A percentile compares a stretch with the other conserved stretches of the same genome.
Evolutionary conservation across 2,113 vertebrate genomes (phyloP).

Genomic region (Siphamia tubifer): DNA sequence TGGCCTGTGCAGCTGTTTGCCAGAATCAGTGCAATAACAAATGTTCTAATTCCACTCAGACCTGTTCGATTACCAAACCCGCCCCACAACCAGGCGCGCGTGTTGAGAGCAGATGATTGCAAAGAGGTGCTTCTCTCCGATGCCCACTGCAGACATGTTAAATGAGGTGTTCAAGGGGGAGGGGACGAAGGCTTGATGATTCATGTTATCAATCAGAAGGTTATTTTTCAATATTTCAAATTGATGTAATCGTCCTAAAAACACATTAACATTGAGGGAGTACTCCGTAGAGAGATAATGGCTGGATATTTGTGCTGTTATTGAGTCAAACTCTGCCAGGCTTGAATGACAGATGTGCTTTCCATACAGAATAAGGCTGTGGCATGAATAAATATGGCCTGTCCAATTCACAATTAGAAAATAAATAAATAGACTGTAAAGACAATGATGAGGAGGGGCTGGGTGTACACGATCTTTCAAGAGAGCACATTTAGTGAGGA

Average conservation of each 20-base stretch:
- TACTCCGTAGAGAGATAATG: constrained; percentile 66
- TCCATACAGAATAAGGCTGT: constrained; percentile 30
- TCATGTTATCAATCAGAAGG: constrained; percentile 72
- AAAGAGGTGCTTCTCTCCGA: neutral
- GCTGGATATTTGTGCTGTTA: constrained; percentile 61
- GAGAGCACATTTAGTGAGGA: neutral
- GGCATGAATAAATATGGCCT: constrained; percentile 43
- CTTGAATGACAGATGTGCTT: constrained; percentile 72
- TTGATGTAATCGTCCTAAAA: constrained; percentile 78
- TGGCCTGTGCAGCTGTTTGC: constrained; percentile 61
- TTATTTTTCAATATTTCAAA: constrained; percentile 76
- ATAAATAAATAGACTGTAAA: constrained; percentile 68
- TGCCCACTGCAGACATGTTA: constrained; percentile 42
- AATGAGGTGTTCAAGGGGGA: constrained; percentile 65
- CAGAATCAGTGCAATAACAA: constrained; percentile 49
- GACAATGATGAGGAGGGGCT: constrained; percentile 56
- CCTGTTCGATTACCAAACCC: constrained; percentile 14
- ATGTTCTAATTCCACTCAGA: constrained; percentile 29
- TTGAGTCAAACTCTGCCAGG: constrained; percentile 64
- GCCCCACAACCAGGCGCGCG: neutral
- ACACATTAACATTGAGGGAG: constrained; percentile 78
- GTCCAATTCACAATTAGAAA: constrained; percentile 63
- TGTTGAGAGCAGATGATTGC: constrained; percentile 38
- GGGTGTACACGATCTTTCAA: constrained; percentile 45
- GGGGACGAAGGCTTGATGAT: constrained; percentile 58